Conservation (phyloP, 2,113 vertebrate species). For the Leptobrachium leishanense region DNA sequence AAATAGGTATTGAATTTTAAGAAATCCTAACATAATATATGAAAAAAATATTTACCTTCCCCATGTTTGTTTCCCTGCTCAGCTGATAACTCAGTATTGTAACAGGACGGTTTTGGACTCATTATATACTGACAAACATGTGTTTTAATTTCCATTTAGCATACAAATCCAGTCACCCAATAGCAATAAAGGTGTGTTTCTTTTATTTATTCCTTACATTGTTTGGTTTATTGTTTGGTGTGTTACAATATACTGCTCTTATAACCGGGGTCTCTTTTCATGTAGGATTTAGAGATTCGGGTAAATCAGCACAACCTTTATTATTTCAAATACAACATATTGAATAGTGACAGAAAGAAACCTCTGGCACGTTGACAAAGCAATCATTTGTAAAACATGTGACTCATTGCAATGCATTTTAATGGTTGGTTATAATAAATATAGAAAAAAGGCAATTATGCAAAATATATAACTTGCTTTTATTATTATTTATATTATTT, state of each 20-base stretch:
- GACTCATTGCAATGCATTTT: background rate
- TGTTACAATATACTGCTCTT: slow-evolving; percentile 29
- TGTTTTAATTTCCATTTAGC: slow-evolving; percentile 8
- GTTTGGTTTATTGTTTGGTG: slow-evolving; percentile 2
- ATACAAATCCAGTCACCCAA: slow-evolving; percentile 16
- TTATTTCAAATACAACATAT: background rate
- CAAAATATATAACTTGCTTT: background rate
- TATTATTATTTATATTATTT: too few species aligned
- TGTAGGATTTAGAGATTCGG: slow-evolving; percentile 23
- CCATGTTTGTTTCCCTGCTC: slow-evolving; percentile 10
- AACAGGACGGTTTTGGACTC: background rate
- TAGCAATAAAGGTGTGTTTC: slow-evolving; percentile 10
- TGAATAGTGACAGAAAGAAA: slow-evolving; percentile 8
- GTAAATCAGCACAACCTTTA: slow-evolving; percentile 27
- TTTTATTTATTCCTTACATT: slow-evolving; percentile 6
- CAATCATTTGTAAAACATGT: background rate
- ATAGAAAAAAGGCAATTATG: background rate
- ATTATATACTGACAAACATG: slow-evolving; percentile 15
- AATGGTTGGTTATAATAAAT: background rate
- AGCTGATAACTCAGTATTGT: background rate
- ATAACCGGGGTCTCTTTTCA: slow-evolving; percentile 21
- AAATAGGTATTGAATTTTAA: background rate
- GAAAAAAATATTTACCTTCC: slow-evolving; percentile 25
- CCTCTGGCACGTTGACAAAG: slow-evolving; percentile 26
- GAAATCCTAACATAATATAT: background rate